Base-by-base conservation (phyloP, 2,113 vertebrate genomes). In the Melanerpes aurifrons region DNA sequence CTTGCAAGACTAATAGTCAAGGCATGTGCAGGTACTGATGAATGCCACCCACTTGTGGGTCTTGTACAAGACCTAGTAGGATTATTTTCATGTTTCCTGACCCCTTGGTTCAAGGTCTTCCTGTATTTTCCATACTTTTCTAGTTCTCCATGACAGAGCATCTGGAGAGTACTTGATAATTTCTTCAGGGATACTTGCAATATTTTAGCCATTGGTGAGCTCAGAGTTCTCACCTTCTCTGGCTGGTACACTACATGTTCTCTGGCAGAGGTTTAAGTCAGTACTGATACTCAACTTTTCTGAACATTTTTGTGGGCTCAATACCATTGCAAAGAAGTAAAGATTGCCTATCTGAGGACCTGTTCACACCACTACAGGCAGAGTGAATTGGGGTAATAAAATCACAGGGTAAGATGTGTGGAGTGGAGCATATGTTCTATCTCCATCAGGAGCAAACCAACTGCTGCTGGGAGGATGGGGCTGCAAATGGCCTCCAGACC, bases 401-500 rank as follows among this genome's bases (percentile, higher is more conserved):
- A 83, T 87, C 72, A 78, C 37, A 69, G 76, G 83, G 22, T 16
- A 40, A 70, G 62, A 81, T 50, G 79, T 78, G 72, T 83, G 58
- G 89, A 95, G 85, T n/a, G 57, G 58, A 95, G 50, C 95, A 96
- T 86, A 94, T 93, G 90, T 67, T 94, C 62, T 12, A 5, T 54
- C 69, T 82, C 63, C 54, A 90, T 79, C 86, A 94, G 69, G 70
- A 92, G 86, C 16, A 2, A 95, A 86, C 88, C 93, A 95, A 90
- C 93, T 94, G 94, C 87, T 91, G 62, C 85, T 69, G 80, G 73
- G 89, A 93, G 87, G 71, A 89, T 59, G 26, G 78, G 87, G 82
- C 85, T 89, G 89, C 4, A 26, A 77, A 94, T 92, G 90, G 92
- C 94, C 93, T 88, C 86, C 21, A 29, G 95, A 95, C 86, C 95